Base-by-base conservation (phyloP, 2,888 invertebrate genomes). In the Diarsia rubi region DNA sequence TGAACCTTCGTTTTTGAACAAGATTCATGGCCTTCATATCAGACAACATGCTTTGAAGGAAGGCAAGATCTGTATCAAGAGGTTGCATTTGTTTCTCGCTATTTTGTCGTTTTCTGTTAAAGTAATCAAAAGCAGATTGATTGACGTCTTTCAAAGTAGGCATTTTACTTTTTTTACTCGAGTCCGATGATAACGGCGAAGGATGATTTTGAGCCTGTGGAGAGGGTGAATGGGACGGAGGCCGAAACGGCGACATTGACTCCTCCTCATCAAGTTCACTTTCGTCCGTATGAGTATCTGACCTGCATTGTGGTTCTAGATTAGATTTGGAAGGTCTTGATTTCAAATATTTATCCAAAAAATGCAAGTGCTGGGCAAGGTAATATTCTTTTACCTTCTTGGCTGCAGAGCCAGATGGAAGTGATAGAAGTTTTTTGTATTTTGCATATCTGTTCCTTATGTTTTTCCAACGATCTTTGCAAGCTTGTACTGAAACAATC, bases 361-460 rank as follows among this genome's bases (percentile, higher is more conserved):
- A 79, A 69, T 75, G 60, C 59, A 79, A 72, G 44, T 78, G 74
- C 21, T 11, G 75, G 60, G 79, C 69, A 71, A 75, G 75, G 64
- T 79, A 75, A 69, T 79, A 79, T 72, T 79, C 72, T 75, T 68
- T 72, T 52, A 75, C n/a, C 21, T 6, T 47, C 75, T 79, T 79
- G 54, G 79, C 62, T 47, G 47, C 75, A 60, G 76, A 79, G 59
- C 73, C 79, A 59, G 79, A 79, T 63, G 79, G 68, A 73, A 73
- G n/a, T n/a, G n/a, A n/a, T n/a, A n/a, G n/a, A n/a, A n/a, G n/a
- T n/a, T n/a, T n/a, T n/a, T n/a, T n/a, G n/a, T n/a, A n/a, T n/a
- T n/a, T n/a, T n/a, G n/a, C 52, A 70, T 80, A 80, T 74, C 74
- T 78, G 72, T 75, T 71, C 54, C 81, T 69, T 72, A 81, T 78